Evolutionary conservation across 2,113 vertebrate species (phyloP).

Genomic region (Ptilorrhoa leucosticta): DNA sequence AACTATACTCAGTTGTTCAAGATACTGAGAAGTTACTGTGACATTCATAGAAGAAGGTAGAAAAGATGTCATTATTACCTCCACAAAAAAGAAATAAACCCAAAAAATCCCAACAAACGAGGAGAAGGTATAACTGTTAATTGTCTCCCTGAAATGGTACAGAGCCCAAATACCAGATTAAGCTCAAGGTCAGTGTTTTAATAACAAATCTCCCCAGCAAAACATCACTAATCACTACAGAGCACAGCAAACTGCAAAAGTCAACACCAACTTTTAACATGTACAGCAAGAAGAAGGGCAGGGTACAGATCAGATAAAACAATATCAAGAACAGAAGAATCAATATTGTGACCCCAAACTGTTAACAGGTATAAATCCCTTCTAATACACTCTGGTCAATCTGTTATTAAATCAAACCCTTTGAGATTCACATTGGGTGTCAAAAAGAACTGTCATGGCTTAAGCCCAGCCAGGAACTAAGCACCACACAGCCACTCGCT

Average conservation of each 20-base stretch:
- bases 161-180: background rate
- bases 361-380: background rate
- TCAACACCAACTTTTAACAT: background rate
- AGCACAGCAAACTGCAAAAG: background rate
- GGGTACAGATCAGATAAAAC: background rate
- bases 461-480: background rate
- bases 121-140: background rate
- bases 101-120: accelerated
- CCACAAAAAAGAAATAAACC: background rate
- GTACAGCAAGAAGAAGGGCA: background rate
- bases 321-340: background rate
- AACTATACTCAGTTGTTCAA: background rate
- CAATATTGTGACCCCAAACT: background rate
- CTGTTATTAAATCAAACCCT: background rate
- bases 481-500: background rate
- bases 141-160: background rate
- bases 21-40: background rate
- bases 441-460: background rate
- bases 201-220: background rate
- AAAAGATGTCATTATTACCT: background rate
- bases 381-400: background rate
- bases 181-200: background rate
- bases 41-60: background rate
- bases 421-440: background rate
- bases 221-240: background rate